phyloP scores from a whole-genome alignment of 2,797 vertebrate genomes.

The Heliangelus exortis region DNA sequence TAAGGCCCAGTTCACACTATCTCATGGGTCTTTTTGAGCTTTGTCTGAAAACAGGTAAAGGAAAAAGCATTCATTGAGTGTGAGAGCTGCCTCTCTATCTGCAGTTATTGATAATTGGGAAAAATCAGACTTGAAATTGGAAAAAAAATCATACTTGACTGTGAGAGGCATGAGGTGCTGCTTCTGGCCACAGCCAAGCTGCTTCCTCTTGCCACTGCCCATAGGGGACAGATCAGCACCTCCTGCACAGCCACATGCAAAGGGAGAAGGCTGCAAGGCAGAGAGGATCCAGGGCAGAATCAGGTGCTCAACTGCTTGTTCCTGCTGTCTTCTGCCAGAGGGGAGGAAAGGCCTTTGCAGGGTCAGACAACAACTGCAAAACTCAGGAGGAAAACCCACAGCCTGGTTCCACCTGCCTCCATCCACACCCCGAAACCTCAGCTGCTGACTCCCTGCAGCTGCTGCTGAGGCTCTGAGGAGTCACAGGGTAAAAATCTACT shows the following conservation, averaged over 20 bases:
- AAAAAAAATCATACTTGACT: background rate
- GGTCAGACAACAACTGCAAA: conserved; percentile 36
- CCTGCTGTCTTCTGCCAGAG: background rate
- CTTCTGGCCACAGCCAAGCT: background rate
- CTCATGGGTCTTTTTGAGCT: background rate
- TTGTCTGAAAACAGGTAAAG: background rate
- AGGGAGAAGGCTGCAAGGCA: background rate
- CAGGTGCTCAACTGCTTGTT: background rate
- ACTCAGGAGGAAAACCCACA: background rate
- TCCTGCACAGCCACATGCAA: background rate
- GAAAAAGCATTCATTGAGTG: background rate
- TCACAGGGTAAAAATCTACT: background rate
- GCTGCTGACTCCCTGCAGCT: conserved; percentile 42
- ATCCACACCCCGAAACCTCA: conserved; percentile 11
- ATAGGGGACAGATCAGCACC: background rate
- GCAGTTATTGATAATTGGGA: background rate
- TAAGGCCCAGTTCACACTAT: background rate
- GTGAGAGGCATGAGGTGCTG: background rate
- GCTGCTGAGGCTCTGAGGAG: background rate
- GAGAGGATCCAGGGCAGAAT: background rate
- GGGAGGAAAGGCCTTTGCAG: background rate
- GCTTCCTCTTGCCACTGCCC: background rate
- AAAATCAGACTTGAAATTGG: background rate
- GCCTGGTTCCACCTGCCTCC: background rate
- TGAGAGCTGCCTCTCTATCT: background rate